A percentile compares a stretch with the other conserved stretches of the same genome.
phyloP scores from a whole-genome alignment of 2,113 vertebrate species.

The Rhombomys opimus region DNA sequence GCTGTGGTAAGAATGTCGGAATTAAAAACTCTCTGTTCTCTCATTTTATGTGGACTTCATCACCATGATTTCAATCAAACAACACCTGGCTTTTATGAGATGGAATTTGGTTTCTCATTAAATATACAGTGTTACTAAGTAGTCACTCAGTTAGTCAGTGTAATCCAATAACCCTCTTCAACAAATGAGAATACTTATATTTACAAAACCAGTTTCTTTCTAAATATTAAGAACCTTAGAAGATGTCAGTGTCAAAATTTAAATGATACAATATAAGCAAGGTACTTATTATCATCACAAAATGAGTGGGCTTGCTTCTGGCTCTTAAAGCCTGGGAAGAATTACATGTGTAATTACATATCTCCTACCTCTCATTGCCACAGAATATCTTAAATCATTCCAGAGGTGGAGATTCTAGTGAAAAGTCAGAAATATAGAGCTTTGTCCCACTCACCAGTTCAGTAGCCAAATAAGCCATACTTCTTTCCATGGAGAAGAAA shows the following conservation, averaged over 20 bases:
- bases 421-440: neutral
- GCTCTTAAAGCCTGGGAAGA: neutral
- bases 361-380: neutral
- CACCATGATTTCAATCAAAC: neutral
- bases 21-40: conserved; percentile 69
- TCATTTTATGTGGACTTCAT: conserved; percentile 61
- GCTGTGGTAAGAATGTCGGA: conserved; percentile 56
- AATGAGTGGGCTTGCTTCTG: neutral
- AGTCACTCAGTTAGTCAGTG: neutral
- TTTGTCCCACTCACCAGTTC: neutral
- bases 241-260: neutral
- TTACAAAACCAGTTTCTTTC: neutral
- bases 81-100: conserved; percentile 54
- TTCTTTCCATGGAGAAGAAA: neutral
- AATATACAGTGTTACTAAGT: neutral
- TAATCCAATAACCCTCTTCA: neutral
- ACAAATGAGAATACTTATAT: neutral
- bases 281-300: neutral
- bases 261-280: neutral
- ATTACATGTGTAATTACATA: rapidly evolving
- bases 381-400: too few relatives aligned
- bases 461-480: neutral
- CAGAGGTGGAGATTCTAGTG: neutral
- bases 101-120: conserved; percentile 62
- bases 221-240: neutral